These are phyloP conservation scores for Clivina fossor DNA, from an alignment of 2,888 invertebrate species.

Conservation along the genomic window DNA sequence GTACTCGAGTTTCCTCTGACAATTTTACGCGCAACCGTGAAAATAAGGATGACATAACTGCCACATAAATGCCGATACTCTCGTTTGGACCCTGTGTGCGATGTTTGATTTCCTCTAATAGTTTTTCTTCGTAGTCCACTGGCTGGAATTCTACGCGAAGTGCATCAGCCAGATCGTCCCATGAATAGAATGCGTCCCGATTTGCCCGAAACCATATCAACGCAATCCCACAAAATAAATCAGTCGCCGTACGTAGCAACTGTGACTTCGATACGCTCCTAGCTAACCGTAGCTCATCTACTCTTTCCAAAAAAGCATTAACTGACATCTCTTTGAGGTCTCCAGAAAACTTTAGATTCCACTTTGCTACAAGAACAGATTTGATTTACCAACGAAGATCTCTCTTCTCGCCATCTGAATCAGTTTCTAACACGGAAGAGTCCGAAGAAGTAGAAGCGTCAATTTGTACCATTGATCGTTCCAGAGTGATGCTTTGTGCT, in stretches of 20 bases:
- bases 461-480: neutral
- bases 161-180: conserved; percentile 3
- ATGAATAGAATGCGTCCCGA: neutral
- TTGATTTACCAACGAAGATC: neutral
- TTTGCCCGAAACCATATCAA: conserved; percentile 1
- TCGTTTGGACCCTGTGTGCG: conserved; percentile 6
- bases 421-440: too few species aligned
- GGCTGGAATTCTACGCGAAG: conserved; percentile 1
- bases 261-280: neutral
- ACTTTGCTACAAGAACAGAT: neutral
- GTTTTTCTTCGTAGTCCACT: conserved; percentile 4
- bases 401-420: too few species aligned
- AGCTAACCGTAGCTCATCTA: conserved; percentile 2
- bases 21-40: neutral
- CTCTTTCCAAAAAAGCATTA: conserved; percentile 1
- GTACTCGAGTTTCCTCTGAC: conserved; percentile 28
- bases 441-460: too few species aligned
- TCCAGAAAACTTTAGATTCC: neutral
- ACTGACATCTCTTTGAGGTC: neutral
- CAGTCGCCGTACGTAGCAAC: neutral
- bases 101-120: neutral
- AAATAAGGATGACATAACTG: neutral
- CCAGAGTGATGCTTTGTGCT: neutral
- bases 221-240: conserved; percentile 7
- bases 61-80: conserved; percentile 6